Evolutionary conservation across 2,888 invertebrate species (phyloP), one percentile per base, ranked within the genome.

Genomic region (Harpagoxenus sublaevis): DNA sequence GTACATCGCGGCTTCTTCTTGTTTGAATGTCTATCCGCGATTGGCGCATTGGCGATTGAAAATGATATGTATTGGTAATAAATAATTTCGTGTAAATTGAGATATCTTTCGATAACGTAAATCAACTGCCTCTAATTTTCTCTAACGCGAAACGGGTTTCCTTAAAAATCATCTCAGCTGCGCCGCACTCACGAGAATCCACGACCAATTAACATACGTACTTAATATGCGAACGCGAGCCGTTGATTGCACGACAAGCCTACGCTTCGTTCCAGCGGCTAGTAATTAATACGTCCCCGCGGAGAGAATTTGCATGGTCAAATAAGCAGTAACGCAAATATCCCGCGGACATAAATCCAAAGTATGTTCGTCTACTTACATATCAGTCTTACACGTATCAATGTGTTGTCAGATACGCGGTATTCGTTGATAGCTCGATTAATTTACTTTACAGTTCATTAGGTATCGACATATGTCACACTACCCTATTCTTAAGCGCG

Each of bases 291-390:
- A 71, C 51, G 23, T 60, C 39, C 39, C 79, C 23, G 35, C 39
- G 39, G 71, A 39, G 71, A 51, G 45, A 45, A 79, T 70, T 70
- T 79, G 78, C 78, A 53, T 42, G 42, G 55, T 55, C 66, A 66
- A 68, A 78, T 55, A 71, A 60, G 48, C 57, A 48, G 48, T 28
- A 79, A 60, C 45, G 70, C 60, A 81, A 81, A 81, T 71, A 81
- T 78, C 78, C 66, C 48, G 55, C 60, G 42, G 79, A 8, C 35
- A 62, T 39, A 48, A 35, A 35, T 6, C 23, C 68, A 0, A 57
- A 48, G 57, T 55, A 18, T 12, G 18, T n/a, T 23, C 57, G 23
- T 39, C 45, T 6, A 55, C n/a, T 42, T 66, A 6, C 8, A 23
- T 23, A 23, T 23, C 23, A 23, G n/a, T 0, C 5, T 15, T 39